Evolutionary conservation across 2,797 vertebrate genomes (phyloP), one percentile per base, ranked within the genome.

Genomic region (Microctenopoma steveboyesi): DNA sequence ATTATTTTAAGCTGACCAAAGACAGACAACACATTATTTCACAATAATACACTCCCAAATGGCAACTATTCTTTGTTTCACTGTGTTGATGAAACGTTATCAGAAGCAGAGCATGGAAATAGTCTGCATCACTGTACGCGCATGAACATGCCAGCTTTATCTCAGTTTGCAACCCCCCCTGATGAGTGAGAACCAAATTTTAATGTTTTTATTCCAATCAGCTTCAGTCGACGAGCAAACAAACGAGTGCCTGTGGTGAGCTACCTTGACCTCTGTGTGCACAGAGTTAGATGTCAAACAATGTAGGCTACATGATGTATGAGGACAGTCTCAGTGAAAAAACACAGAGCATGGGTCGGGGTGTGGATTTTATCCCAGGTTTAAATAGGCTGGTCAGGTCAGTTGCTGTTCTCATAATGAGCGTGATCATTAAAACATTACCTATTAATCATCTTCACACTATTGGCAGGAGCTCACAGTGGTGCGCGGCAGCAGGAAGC

Each of bases 151-250:
- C 16, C 42, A 22, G 63, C 15, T 22, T 22, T 2, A 28, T 35
- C 0, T 54, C 30, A n/a, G 11, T 16, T 62, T 42, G 18, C 14
- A 2, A 64, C 13, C 49, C 43, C 43, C 56, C 62, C 62, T 61
- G 69, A 74, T 56, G 64, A 60, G 50, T 0, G 50, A 56, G 45
- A 48, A 51, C 39, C n/a, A 28, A 51, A 78, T 69, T 3, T 33
- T 28, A 63, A 72, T 47, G 67, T 72, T 63, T 62, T 71, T 12
- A 39, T 40, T 68, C n/a, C 66, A 64, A 78, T 76, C 64, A 79
- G 13, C 68, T 25, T 49, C 59, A 48, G n/a, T 35, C 54, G 42
- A 25, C 37, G 39, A 61, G 28, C 28, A 30, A 30, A 64, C 37
- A 30, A 30, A 12, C 47, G 7, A n/a, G 18, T 53, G 12, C 13